These are phyloP conservation scores for Philaethria dido DNA, from an alignment of 2,888 invertebrate species.

Conservation along the genomic window DNA sequence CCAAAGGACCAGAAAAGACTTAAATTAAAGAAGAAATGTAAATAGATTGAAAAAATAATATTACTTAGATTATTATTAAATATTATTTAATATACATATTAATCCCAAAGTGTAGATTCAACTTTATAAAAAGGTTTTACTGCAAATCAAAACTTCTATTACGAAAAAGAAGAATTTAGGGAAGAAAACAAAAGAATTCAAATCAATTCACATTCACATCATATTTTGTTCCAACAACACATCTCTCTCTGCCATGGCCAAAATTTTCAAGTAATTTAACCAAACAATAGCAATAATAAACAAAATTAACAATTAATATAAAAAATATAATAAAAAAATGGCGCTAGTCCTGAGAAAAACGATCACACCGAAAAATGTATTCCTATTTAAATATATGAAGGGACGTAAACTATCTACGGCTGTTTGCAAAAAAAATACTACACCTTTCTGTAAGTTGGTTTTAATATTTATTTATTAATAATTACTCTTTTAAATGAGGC, in stretches of 20 bases:
- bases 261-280: slow-evolving; percentile 66
- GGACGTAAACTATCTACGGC: slow-evolving; percentile 60
- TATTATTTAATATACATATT: too few relatives aligned
- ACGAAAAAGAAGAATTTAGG: slow-evolving; percentile 44
- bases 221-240: slow-evolving; percentile 57
- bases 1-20: too few relatives aligned
- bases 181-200: slow-evolving; percentile 54
- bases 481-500: background rate
- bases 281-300: slow-evolving; percentile 36
- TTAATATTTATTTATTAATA: background rate
- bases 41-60: too few relatives aligned
- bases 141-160: background rate
- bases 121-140: slow-evolving; percentile 11
- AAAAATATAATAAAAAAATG: slow-evolving; percentile 56
- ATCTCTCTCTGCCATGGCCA: slow-evolving; percentile 61
- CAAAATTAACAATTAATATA: slow-evolving; percentile 32
- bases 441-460: slow-evolving; percentile 59
- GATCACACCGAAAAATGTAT: slow-evolving; percentile 63
- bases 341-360: slow-evolving; percentile 71
- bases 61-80: background rate
- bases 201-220: slow-evolving; percentile 49
- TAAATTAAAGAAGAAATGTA: too few relatives aligned
- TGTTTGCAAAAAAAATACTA: slow-evolving; percentile 57
- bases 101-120: background rate
- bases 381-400: slow-evolving; percentile 68